Evolutionary conservation across 2,797 vertebrate species (phyloP).

Genomic region (Ceryle rudis): DNA sequence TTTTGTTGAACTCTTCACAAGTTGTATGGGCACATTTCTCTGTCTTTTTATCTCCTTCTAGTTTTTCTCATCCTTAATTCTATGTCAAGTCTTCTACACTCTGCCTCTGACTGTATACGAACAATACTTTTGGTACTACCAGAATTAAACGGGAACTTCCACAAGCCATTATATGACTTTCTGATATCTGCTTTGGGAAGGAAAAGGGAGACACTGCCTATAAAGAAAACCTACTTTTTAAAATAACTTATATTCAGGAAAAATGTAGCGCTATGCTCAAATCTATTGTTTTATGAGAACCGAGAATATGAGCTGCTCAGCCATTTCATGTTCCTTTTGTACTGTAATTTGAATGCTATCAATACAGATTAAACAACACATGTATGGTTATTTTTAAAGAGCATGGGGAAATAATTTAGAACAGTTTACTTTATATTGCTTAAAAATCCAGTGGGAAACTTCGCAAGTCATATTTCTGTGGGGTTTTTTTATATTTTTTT

Average conservation of each 20-base stretch:
- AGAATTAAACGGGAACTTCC: neutral
- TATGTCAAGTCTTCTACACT: neutral
- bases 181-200: neutral
- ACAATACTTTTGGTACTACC: neutral
- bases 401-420: neutral
- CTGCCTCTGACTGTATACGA: neutral
- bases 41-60: neutral
- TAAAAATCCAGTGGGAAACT: neutral
- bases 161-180: neutral
- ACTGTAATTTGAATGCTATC: neutral
- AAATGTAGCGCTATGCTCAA: neutral
- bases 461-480: neutral
- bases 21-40: neutral
- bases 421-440: neutral
- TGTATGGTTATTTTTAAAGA: neutral
- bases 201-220: neutral
- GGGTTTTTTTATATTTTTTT: neutral
- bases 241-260: neutral
- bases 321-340: neutral
- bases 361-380: neutral
- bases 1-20: neutral
- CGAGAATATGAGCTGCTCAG: neutral
- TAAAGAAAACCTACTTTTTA: neutral
- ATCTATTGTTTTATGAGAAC: neutral
- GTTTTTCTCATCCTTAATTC: neutral